These are phyloP conservation scores for Agelastica alni DNA, from an alignment of 2,888 invertebrate species.

Conservation along the genomic window DNA sequence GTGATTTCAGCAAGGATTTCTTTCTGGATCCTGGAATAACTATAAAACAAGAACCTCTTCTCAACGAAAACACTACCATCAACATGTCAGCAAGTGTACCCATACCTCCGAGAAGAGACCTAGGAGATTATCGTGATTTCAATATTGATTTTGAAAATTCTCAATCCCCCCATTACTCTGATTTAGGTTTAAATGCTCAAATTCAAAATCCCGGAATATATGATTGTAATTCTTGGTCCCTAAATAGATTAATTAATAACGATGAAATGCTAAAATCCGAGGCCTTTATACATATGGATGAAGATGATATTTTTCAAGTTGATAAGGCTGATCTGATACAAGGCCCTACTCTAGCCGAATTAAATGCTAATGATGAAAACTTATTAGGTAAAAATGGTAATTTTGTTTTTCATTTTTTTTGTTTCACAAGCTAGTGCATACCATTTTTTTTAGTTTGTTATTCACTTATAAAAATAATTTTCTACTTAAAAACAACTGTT, in stretches of 20 bases:
- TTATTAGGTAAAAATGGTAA: conserved; percentile 62
- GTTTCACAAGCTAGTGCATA: too few relatives aligned
- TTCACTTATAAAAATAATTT: too few relatives aligned
- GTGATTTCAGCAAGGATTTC: conserved; percentile 68
- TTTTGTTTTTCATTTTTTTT: too few relatives aligned
- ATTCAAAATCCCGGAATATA: conserved; percentile 53
- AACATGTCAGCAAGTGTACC: conserved; percentile 67
- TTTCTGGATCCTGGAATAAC: conserved; percentile 66
- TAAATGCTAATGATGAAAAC: conserved; percentile 84
- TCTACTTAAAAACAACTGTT: too few relatives aligned
- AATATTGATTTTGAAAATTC: conserved; percentile 63
- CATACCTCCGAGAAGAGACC: conserved; percentile 63
- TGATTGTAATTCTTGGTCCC: conserved; percentile 57
- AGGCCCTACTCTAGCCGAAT: conserved; percentile 79
- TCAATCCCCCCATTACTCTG: conserved; percentile 61
- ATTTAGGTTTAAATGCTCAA: conserved; percentile 48
- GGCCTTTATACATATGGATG: conserved; percentile 75
- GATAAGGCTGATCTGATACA: conserved; percentile 85
- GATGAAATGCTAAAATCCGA: conserved; percentile 59
- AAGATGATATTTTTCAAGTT: conserved; percentile 87
- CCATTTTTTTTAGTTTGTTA: too few relatives aligned
- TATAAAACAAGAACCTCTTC: conserved; percentile 65
- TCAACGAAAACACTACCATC: conserved; percentile 56
- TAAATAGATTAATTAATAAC: conserved; percentile 45
- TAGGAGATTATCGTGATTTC: conserved; percentile 59